Base-by-base conservation (phyloP, 2,888 invertebrate species). In the Cremastinae sp. region DNA sequence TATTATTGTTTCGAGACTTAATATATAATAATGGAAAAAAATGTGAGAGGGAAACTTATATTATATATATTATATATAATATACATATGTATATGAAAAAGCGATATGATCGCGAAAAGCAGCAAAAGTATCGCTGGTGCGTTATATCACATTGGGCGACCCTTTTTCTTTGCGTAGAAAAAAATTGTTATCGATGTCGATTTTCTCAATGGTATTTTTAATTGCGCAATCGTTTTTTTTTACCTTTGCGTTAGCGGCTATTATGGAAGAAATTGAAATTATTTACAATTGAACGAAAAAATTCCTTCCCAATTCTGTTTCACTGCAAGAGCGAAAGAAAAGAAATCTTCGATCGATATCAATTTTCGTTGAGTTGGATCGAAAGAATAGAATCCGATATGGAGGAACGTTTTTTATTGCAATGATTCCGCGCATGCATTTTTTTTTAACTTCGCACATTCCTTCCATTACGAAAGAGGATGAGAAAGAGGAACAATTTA, bases 391-490 rank as follows among this genome's bases (percentile, higher is more conserved):
- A 39, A 16, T 55, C 45, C 37, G 59, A 20, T 62, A 22, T 2
- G 28, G 72, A 70, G n/a, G 74, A 75, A 74, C n/a, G n/a, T 66
- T 65, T 66, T 75, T 74, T 72, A 78, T 56, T 65, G 14, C 55
- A 18, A 58, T 58, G 43, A 58, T 64, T 64, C 62, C 80, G 84
- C 80, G 82, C 82, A 84, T 59, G 83, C 83, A 84, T 86, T 85
- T 85, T 86, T 85, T 85, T 86, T 85, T 87, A 86, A 81, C 83
- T 84, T 86, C 85, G 85, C 86, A 86, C 85, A 88, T 88, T 86
- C 88, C 87, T 88, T 88, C 88, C 87, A 88, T 84, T 20, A 83
- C 84, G 78, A 81, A 58, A 37, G 49, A 68, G 8, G 28, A 28
- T 5, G 28, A 28, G 28, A 5, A 28, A 28, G 2, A 39, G 4